These are phyloP conservation scores for Scaptomyza montana DNA, from an alignment of 1,140 invertebrate genomes.

Conservation along the genomic window DNA sequence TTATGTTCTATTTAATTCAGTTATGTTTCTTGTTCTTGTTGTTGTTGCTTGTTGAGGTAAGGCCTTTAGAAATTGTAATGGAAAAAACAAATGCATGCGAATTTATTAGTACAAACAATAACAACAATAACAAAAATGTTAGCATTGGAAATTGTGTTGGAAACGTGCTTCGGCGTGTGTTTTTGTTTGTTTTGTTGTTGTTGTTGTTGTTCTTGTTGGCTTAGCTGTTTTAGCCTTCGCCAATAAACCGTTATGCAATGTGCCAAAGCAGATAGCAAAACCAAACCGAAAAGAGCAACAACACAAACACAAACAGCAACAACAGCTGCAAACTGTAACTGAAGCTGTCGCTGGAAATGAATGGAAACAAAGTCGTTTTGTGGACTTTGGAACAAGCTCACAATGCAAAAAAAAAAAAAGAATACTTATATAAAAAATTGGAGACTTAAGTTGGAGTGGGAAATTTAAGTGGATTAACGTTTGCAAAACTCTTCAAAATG, in stretches of 20 bases:
- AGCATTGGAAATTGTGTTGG: slow-evolving; percentile 61
- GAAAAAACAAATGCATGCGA: slow-evolving; percentile 15
- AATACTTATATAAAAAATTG: too few species aligned
- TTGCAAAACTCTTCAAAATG: not conserved
- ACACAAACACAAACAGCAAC: slow-evolving; percentile 15
- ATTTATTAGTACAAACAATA: slow-evolving; percentile 25
- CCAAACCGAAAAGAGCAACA: slow-evolving; percentile 37
- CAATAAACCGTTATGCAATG: slow-evolving; percentile 81
- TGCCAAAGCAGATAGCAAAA: slow-evolving; percentile 60
- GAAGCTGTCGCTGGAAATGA: slow-evolving; percentile 42
- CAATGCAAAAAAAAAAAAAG: not conserved
- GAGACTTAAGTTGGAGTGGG: not conserved
- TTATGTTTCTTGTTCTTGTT: not conserved
- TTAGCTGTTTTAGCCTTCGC: slow-evolving; percentile 60
- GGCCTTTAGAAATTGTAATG: slow-evolving; percentile 35
- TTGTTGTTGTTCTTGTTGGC: slow-evolving; percentile 16
- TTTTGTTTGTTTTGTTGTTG: slow-evolving; percentile 47
- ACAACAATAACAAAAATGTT: slow-evolving; percentile 46
- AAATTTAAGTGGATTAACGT: slow-evolving; percentile 15
- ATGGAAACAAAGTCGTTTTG: slow-evolving; percentile 28
- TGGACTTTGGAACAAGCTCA: slow-evolving; percentile 36
- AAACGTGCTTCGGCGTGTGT: slow-evolving; percentile 61
- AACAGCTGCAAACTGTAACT: slow-evolving; percentile 38
- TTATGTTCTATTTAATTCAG: slow-evolving; percentile 10
- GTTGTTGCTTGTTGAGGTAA: not conserved